Evolutionary conservation across 2,797 vertebrate genomes (phyloP).

Genomic region (Danio aesculapii): DNA sequence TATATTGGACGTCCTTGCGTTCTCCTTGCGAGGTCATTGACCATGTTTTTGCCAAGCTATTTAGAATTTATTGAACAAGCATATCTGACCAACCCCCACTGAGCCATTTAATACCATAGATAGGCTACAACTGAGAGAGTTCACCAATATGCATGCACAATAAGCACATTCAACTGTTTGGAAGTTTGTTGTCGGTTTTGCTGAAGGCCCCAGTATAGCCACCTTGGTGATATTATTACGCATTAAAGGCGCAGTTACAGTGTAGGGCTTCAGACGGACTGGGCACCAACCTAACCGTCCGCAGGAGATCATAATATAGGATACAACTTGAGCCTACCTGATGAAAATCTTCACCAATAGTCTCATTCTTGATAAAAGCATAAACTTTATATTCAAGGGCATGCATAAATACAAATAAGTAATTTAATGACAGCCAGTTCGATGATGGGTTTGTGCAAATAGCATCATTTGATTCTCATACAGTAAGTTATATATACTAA

Average conservation of each 20-base stretch:
- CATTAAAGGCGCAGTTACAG: slow-evolving; percentile 80
- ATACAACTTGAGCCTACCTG: neutral
- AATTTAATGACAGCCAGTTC: neutral
- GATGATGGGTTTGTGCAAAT: neutral
- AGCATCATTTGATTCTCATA: neutral
- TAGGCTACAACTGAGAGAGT: neutral
- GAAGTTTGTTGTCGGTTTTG: slow-evolving; percentile 70
- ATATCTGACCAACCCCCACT: slow-evolving; percentile 4
- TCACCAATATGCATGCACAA: neutral
- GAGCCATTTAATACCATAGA: neutral
- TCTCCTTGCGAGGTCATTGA: slow-evolving; percentile 76
- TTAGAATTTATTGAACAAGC: slow-evolving; percentile 4
- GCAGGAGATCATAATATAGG: neutral
- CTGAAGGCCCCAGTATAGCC: slow-evolving; percentile 71
- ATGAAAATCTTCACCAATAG: neutral
- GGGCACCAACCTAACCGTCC: neutral
- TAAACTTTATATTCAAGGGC: neutral
- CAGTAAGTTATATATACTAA: neutral
- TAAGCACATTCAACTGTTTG: slow-evolving; percentile 51
- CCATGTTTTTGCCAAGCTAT: slow-evolving; percentile 63
- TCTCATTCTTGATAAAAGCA: neutral
- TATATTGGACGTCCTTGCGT: slow-evolving; percentile 77
- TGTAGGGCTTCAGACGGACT: slow-evolving; percentile 29
- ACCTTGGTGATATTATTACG: slow-evolving; percentile 77
- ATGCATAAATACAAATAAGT: neutral